Percentiles rank a stretch among this genome's conserved stretches.
Evolutionary conservation across 2,888 invertebrate genomes (phyloP).

Genomic region (Morpho achilles): DNA sequence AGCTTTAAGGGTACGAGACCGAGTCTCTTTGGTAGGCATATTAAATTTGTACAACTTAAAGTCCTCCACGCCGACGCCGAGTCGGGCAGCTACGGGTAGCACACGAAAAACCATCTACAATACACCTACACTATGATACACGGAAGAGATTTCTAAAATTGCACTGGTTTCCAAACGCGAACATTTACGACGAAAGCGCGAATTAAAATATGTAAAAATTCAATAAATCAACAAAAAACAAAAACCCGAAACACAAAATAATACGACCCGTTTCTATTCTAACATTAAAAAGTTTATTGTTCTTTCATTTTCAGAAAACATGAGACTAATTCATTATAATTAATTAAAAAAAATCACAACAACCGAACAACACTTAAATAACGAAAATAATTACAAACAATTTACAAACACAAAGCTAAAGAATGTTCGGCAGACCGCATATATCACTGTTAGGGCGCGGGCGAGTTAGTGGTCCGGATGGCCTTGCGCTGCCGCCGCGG

Average conservation of each 20-base stretch:
- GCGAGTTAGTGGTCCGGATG: constrained; percentile 72
- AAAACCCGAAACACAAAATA: constrained; percentile 75
- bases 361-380: constrained; percentile 79
- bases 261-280: constrained; percentile 78
- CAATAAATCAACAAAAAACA: constrained; percentile 64
- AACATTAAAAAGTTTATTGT: constrained; percentile 76
- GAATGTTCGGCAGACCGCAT: constrained; percentile 68
- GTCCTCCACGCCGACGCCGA: constrained; percentile 61
- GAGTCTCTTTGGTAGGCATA: constrained; percentile 80
- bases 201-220: constrained; percentile 69
- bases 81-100: constrained; percentile 52
- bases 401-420: constrained; percentile 72
- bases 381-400: constrained; percentile 77
- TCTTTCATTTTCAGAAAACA: constrained; percentile 64
- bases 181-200: constrained; percentile 72
- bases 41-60: constrained; percentile 78
- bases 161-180: constrained; percentile 78
- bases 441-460: constrained; percentile 54
- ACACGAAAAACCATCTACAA: constrained; percentile 66
- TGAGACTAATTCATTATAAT: constrained; percentile 57
- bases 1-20: constrained; percentile 79
- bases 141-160: constrained; percentile 79
- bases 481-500: constrained; percentile 85
- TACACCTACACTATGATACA: constrained; percentile 76
- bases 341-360: constrained; percentile 75